These are phyloP conservation scores for Paramisgurnus dabryanus DNA, from an alignment of 2,113 vertebrate genomes.

Conservation along the genomic window DNA sequence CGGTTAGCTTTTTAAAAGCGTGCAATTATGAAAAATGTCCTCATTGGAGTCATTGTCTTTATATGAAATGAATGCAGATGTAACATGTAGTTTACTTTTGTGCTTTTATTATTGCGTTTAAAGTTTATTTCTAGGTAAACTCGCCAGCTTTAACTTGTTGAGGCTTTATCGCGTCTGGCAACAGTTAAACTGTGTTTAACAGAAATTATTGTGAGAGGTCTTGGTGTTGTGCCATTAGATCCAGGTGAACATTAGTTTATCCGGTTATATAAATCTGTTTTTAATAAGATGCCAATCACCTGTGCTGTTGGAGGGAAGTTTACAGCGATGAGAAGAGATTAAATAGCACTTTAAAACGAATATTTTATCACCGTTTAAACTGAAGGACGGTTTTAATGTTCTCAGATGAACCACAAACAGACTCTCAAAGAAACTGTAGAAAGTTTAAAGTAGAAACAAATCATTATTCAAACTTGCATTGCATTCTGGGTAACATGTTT, in stretches of 20 bases:
- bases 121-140: slow-evolving; percentile 17
- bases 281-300: background rate
- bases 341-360: background rate
- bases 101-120: background rate
- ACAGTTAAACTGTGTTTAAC: slow-evolving; percentile 52
- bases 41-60: background rate
- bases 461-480: too few relatives aligned
- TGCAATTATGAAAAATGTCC: slow-evolving; percentile 3
- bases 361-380: background rate
- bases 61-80: background rate
- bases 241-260: slow-evolving; percentile 54
- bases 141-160: slow-evolving; percentile 56
- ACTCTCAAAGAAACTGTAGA: too few relatives aligned
- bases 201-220: slow-evolving; percentile 40
- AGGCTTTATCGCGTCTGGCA: background rate
- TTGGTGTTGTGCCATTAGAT: slow-evolving; percentile 28
- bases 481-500: background rate
- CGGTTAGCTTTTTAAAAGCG: background rate
- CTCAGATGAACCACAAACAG: too few relatives aligned
- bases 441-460: too few relatives aligned
- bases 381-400: too few relatives aligned
- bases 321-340: slow-evolving; percentile 4
- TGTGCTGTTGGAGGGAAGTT: background rate
- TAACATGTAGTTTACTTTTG: background rate
- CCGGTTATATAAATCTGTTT: slow-evolving; percentile 31